These are phyloP conservation scores for Chrysina gloriosa DNA, from an alignment of 2,888 invertebrate genomes.

Conservation along the genomic window DNA sequence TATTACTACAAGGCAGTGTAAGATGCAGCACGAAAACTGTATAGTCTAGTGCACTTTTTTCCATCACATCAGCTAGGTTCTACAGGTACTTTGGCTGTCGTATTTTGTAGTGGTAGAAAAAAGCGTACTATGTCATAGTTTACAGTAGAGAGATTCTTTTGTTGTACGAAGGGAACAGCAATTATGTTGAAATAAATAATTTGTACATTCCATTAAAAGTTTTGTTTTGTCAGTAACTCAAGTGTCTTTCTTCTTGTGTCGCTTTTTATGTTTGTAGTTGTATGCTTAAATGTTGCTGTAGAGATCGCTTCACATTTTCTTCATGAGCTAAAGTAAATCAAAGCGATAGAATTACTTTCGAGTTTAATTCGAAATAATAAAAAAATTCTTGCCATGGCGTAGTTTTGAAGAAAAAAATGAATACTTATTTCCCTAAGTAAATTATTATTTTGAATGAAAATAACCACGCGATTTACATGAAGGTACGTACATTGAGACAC, in stretches of 20 bases:
- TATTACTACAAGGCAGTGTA: conserved; percentile 40
- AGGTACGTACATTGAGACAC: too few species aligned
- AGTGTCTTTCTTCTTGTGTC: conserved; percentile 39
- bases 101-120: conserved; percentile 21
- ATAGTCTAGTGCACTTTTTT: conserved; percentile 41
- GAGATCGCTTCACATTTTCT: too few species aligned
- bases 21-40: conserved; percentile 41
- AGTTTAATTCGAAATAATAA: too few species aligned
- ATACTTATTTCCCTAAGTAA: too few species aligned
- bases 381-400: too few species aligned
- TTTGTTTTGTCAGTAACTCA: conserved; percentile 41
- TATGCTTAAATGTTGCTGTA: conserved; percentile 17
- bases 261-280: conserved; percentile 36
- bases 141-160: conserved; percentile 49
- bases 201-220: conserved; percentile 81
- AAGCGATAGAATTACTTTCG: too few species aligned
- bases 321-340: too few species aligned
- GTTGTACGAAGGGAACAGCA: conserved; percentile 71
- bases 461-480: too few species aligned
- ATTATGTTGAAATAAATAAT: conserved; percentile 73
- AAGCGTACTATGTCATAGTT: conserved; percentile 30
- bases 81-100: conserved; percentile 8
- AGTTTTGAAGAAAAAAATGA: too few species aligned
- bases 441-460: too few species aligned
- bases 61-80: conserved; percentile 27